phyloP scores from a whole-genome alignment of 2,113 vertebrate species.

The Marcusenius ussheri region DNA sequence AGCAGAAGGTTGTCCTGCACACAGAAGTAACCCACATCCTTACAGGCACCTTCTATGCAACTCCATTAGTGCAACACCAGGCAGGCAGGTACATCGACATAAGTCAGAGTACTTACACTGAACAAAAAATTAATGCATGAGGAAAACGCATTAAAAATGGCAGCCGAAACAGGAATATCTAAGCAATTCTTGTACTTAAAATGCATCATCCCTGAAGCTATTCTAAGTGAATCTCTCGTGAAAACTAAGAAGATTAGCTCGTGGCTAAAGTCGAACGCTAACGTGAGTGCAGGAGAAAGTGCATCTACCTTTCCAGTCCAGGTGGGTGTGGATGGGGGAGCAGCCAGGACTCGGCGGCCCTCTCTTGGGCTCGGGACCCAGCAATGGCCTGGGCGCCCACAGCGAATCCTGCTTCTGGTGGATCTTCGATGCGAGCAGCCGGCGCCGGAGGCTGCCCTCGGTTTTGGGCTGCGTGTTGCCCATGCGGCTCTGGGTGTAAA shows the following conservation, averaged over 20 bases:
- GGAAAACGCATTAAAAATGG: neutral
- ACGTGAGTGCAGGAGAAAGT: neutral
- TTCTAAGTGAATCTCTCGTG: neutral
- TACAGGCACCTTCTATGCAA: neutral
- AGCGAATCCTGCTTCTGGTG: conserved; percentile 53
- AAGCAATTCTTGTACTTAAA: neutral
- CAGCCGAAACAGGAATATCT: neutral
- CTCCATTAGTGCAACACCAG: neutral
- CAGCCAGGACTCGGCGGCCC: neutral
- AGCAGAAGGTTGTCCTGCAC: neutral
- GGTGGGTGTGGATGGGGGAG: neutral
- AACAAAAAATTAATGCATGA: neutral
- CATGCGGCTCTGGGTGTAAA: conserved; percentile 55
- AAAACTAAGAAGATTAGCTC: neutral
- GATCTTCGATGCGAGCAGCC: conserved; percentile 56
- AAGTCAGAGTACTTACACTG: neutral
- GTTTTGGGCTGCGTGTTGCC: conserved; percentile 59
- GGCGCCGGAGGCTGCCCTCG: conserved; percentile 54
- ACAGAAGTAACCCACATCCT: neutral
- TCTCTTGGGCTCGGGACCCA: neutral
- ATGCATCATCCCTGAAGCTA: neutral
- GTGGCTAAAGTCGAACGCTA: neutral
- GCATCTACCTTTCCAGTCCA: conserved; percentile 4
- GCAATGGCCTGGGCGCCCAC: conserved; percentile 18
- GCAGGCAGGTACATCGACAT: neutral